Evolutionary conservation across 2,888 invertebrate species (phyloP).

Genomic region (Eucera pruinosa): DNA sequence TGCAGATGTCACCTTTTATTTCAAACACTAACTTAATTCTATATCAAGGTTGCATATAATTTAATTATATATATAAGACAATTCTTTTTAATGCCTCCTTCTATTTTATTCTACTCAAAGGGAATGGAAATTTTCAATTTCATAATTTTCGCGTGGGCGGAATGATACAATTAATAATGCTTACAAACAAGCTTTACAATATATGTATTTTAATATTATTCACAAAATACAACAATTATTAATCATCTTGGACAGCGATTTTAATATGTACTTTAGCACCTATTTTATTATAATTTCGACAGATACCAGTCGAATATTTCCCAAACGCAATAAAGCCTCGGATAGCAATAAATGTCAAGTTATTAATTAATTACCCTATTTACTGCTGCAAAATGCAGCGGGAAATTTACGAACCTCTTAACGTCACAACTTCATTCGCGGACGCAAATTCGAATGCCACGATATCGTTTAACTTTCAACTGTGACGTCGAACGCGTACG

Average conservation of each 20-base stretch:
- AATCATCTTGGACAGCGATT: not conserved
- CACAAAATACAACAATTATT: not conserved
- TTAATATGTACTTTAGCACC: too few species aligned
- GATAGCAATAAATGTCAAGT: not conserved
- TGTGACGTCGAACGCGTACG: not conserved
- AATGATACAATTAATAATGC: too few species aligned
- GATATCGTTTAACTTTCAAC: constrained; percentile 9
- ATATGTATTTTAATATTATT: too few species aligned
- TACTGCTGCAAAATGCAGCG: not conserved
- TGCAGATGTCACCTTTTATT: too few species aligned
- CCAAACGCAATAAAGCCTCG: not conserved
- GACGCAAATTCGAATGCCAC: constrained; percentile 3
- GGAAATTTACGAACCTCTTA: constrained; percentile 12
- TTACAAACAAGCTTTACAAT: too few species aligned
- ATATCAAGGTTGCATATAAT: too few species aligned
- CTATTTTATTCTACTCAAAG: too few species aligned
- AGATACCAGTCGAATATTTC: not conserved
- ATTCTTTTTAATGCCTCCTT: too few species aligned
- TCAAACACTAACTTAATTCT: too few species aligned
- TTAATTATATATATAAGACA: too few species aligned
- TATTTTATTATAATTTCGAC: not conserved
- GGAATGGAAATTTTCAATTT: too few species aligned
- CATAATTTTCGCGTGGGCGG: too few species aligned
- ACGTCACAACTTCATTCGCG: not conserved
- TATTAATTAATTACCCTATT: not conserved